phyloP scores from a whole-genome alignment of 2,113 vertebrate genomes.

The Cyanocitta stelleri region DNA sequence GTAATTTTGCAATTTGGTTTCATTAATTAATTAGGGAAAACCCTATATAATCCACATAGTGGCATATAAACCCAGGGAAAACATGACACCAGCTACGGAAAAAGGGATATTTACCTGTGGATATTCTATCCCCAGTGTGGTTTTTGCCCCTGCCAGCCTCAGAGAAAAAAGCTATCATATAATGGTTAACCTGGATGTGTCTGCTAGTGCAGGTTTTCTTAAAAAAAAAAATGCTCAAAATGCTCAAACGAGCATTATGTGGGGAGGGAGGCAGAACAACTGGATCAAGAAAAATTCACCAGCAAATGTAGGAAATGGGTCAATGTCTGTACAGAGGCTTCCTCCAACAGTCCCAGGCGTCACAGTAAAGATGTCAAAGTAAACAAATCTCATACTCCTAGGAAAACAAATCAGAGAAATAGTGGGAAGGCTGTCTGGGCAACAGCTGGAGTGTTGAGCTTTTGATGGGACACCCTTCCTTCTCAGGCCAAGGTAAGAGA shows the following conservation, averaged over 20 bases:
- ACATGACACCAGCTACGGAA: not conserved
- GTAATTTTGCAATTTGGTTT: constrained; percentile 24
- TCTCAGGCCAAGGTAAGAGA: too few species aligned
- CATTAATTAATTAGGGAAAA: constrained; percentile 30
- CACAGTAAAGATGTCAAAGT: not conserved
- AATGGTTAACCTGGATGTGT: not conserved
- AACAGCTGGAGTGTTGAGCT: not conserved
- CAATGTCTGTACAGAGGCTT: not conserved
- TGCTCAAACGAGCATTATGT: not conserved
- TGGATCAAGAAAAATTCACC: not conserved
- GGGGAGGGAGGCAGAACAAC: not conserved
- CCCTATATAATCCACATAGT: not conserved
- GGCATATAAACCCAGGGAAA: not conserved
- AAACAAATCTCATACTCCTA: not conserved
- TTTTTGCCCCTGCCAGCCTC: not conserved
- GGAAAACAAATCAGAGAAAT: not conserved
- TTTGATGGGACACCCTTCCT: too few species aligned
- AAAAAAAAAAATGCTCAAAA: not conserved
- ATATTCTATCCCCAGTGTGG: not conserved
- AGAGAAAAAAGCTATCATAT: not conserved
- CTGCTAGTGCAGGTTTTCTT: not conserved
- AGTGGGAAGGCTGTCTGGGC: not conserved
- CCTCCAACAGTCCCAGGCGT: not conserved
- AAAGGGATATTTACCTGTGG: not conserved
- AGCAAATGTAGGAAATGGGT: not conserved